These are phyloP conservation scores for Sarcophaga variegata DNA, from an alignment of 2,888 invertebrate species.

Conservation along the genomic window DNA sequence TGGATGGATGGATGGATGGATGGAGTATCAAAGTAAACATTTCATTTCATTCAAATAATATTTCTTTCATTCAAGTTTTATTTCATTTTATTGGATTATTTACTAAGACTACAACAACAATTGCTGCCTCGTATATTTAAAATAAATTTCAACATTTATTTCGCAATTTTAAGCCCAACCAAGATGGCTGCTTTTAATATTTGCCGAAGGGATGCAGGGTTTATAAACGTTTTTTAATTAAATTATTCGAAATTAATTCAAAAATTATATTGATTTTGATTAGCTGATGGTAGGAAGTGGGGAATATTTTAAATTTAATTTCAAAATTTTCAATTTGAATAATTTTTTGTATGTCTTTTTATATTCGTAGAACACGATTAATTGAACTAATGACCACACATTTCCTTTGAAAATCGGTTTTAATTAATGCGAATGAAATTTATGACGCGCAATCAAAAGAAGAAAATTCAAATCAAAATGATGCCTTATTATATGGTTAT, in stretches of 20 bases:
- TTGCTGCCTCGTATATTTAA: no score
- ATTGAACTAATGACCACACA: not conserved
- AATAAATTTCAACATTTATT: not conserved
- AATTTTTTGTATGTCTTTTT: no score
- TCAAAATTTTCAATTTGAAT: no score
- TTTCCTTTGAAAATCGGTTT: not conserved
- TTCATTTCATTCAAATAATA: slow-evolving; percentile 34
- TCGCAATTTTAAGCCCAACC: not conserved
- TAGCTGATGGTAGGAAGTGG: not conserved
- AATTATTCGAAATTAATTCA: slow-evolving; percentile 36
- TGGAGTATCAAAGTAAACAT: slow-evolving; percentile 22
- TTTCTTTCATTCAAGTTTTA: not conserved
- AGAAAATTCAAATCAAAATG: no score
- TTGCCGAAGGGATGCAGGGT: no score
- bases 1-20: not conserved
- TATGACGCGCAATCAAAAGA: no score
- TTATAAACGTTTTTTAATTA: slow-evolving; percentile 10
- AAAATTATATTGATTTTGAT: not conserved
- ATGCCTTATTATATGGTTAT: no score
- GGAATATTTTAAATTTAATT: not conserved
- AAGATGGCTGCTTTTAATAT: not conserved
- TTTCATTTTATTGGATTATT: slow-evolving; percentile 37
- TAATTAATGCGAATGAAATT: not conserved
- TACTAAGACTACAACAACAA: not conserved
- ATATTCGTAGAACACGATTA: no score